Evolutionary conservation across 2,797 vertebrate genomes (phyloP).

Genomic region (Notoglanidium macrostoma): DNA sequence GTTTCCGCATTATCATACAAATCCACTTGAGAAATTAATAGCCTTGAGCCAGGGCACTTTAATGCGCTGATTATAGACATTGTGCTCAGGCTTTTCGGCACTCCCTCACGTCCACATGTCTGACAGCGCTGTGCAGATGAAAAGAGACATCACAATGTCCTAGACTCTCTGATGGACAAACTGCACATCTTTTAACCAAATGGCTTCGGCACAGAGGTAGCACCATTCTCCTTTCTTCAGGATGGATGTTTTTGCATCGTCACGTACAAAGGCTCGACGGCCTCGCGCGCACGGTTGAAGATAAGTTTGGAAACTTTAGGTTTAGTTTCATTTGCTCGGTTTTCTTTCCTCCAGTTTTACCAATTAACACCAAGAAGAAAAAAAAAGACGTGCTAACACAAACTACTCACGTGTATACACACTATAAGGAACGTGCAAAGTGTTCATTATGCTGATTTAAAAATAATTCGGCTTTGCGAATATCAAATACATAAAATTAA

Average conservation of each 20-base stretch:
- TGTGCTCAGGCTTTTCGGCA: neutral
- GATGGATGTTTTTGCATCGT: neutral
- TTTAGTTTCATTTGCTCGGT: too few species aligned
- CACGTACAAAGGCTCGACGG: neutral
- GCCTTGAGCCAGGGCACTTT: slow-evolving; percentile 6
- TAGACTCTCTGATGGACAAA: slow-evolving; percentile 16
- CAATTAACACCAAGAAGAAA: neutral
- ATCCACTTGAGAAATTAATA: slow-evolving; percentile 10
- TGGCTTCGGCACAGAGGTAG: neutral
- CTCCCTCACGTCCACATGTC: neutral
- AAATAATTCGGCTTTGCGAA: neutral
- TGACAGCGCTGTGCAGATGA: neutral
- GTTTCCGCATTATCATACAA: slow-evolving; percentile 2
- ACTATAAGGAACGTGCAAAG: neutral
- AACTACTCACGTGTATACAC: neutral
- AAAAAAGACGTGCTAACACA: neutral
- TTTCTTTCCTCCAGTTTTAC: neutral
- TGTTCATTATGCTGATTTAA: neutral
- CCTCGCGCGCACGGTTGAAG: too few species aligned
- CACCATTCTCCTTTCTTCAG: neutral
- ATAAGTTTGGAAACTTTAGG: too few species aligned
- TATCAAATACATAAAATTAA: neutral
- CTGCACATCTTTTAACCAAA: neutral
- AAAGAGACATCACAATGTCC: slow-evolving; percentile 2
- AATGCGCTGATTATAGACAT: slow-evolving; percentile 27